Conservation (phyloP, 1,140 invertebrate genomes). For the Paramacrobiotus metropolitanus region DNA sequence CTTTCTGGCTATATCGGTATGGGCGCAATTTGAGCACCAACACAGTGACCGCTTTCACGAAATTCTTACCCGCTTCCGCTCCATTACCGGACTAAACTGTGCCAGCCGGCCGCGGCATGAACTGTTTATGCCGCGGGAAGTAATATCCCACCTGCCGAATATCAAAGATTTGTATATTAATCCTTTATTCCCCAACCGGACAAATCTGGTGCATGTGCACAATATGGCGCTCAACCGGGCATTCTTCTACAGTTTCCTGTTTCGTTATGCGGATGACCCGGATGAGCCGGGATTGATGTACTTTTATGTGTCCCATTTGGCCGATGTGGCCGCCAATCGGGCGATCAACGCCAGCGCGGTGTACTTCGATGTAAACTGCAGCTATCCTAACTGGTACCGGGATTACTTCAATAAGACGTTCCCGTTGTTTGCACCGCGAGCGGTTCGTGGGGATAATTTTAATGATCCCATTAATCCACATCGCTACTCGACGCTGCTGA, state of each 20-base stretch:
- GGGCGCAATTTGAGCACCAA: not conserved
- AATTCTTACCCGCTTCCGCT: not conserved
- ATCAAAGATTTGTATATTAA: conserved; percentile 85
- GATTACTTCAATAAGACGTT: conserved; percentile 93
- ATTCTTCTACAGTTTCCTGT: conserved; percentile 37
- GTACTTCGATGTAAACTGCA: conserved; percentile 79
- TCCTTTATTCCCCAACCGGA: conserved; percentile 80
- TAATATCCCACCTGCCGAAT: conserved; percentile 69
- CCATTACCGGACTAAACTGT: conserved; percentile 53
- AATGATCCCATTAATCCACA: conserved; percentile 79
- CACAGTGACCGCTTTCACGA: not conserved
- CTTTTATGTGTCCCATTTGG: conserved; percentile 76
- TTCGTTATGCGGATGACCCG: conserved; percentile 32
- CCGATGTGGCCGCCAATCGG: conserved; percentile 75
- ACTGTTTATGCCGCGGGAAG: conserved; percentile 52
- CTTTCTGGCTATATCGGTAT: too few species aligned
- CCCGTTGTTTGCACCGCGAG: conserved; percentile 75
- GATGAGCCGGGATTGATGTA: conserved; percentile 96
- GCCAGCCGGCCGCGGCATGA: conserved; percentile 56
- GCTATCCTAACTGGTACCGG: conserved; percentile 75
- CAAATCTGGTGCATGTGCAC: conserved; percentile 68
- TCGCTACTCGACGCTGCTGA: conserved; percentile 69
- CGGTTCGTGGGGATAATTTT: conserved; percentile 47
- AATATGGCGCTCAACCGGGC: conserved; percentile 80
- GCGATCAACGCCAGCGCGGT: conserved; percentile 76